Base-by-base conservation (phyloP, 2,113 vertebrate genomes). In the Cyprinus carpio region DNA sequence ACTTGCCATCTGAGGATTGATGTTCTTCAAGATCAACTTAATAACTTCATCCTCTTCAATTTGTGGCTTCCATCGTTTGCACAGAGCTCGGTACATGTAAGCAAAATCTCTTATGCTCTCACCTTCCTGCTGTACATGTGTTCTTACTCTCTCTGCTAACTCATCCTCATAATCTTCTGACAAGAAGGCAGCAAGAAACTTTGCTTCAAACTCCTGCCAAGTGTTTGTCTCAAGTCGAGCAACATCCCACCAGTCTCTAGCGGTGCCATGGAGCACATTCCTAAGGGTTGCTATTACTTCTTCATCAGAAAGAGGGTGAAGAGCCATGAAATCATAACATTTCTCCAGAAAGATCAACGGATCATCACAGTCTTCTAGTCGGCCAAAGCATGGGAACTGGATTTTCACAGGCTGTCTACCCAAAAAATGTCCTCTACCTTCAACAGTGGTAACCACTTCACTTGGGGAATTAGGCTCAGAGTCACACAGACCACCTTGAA, bases 111-210 rank as follows among this genome's bases (percentile, higher is more conserved):
- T 49, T 49, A 49, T 49, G 12, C 46, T 13, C 12, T 49, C 69
- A 72, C 37, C 69, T n/a, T 43, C 23, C 1, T 72, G 69, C 69
- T 72, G 37, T 72, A 43, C 69, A 40, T 20, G 7, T 72, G 31
- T 34, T 18, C 67, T 37, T 20, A 71, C 31, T 71, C 67, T 71
- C 67, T 71, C 67, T 1, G 18, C 67, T 58, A 58, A 58, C 56
- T 23, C 56, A 58, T n/a, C 20, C 56, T 58, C 56, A 9, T 58
- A 58, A 6, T 71, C 67, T 71, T 71, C 67, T 23, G 34, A 71
- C 31, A 71, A 37, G 31, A 71, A 71, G 40, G 67, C 67, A 71
- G 27, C 8, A 71, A 71, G 67, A 10, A 71, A 71, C 67, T 37
- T 40, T 0, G 31, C 23, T 71, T 71, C 67, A 71, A 71, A 71